These are phyloP conservation scores for Jordanella pulchra DNA, from an alignment of 2,797 vertebrate genomes.

Conservation along the genomic window DNA sequence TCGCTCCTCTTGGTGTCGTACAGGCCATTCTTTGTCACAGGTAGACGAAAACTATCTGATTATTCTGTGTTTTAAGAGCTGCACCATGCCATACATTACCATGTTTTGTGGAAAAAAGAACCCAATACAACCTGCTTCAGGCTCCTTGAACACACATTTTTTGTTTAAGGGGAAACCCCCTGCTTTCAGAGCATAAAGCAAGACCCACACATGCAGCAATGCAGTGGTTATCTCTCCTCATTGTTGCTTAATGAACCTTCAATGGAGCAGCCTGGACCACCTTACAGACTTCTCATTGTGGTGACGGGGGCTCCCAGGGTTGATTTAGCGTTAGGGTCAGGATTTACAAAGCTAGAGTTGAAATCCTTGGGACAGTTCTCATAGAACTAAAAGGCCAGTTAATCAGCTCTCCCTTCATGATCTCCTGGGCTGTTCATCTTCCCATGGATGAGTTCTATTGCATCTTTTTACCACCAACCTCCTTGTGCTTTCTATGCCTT, in stretches of 20 bases:
- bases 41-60: conserved; percentile 18
- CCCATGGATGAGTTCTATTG: conserved; percentile 69
- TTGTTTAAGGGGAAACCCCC: conserved; percentile 46
- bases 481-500: conserved; percentile 55
- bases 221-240: conserved; percentile 68
- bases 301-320: conserved; percentile 58
- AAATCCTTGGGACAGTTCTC: conserved; percentile 76
- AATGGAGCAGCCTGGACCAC: conserved; percentile 73
- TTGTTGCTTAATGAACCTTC: conserved; percentile 83
- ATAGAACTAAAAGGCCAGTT: conserved; percentile 75
- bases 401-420: conserved; percentile 82
- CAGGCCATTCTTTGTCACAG: conserved; percentile 19
- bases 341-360: conserved; percentile 63
- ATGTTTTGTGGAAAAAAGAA: conserved; percentile 32
- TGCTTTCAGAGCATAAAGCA: conserved; percentile 50
- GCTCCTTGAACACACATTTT: conserved; percentile 31
- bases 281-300: conserved; percentile 70
- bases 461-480: conserved; percentile 55
- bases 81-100: conserved; percentile 23
- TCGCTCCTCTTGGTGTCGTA: conserved; percentile 44
- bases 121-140: conserved; percentile 24
- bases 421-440: conserved; percentile 80
- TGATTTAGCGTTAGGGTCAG: conserved; percentile 70
- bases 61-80: conserved; percentile 39
- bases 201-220: conserved; percentile 67